Evolutionary conservation across 2,113 vertebrate genomes (phyloP).

Genomic region (Istiophorus platypterus): DNA sequence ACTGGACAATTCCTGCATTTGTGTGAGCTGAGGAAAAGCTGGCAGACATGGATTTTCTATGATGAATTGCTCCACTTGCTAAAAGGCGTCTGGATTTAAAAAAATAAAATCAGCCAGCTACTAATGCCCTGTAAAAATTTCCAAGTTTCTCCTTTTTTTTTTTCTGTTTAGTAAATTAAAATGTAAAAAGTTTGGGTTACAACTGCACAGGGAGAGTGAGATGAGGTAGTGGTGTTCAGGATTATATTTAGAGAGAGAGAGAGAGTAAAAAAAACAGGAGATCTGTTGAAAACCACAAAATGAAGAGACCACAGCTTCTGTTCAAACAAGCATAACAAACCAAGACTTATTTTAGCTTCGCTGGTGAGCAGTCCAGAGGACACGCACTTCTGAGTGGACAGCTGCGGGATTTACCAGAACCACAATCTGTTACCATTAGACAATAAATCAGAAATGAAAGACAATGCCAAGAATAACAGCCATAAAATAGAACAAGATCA

Average conservation of each 20-base stretch:
- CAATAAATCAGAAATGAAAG: slow-evolving; percentile 78
- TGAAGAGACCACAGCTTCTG: slow-evolving; percentile 80
- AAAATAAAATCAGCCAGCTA: slow-evolving; percentile 49
- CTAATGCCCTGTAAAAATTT: slow-evolving; percentile 56
- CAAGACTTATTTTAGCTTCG: slow-evolving; percentile 79
- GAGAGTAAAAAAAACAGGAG: slow-evolving; percentile 65
- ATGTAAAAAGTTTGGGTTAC: slow-evolving; percentile 68
- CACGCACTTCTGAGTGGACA: slow-evolving; percentile 69
- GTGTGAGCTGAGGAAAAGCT: slow-evolving; percentile 44
- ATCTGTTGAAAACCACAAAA: slow-evolving; percentile 77
- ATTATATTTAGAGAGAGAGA: slow-evolving; percentile 78
- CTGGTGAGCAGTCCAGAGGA: slow-evolving; percentile 70
- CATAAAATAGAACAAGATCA: slow-evolving; percentile 60
- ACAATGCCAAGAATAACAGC: slow-evolving; percentile 76
- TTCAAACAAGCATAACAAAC: slow-evolving; percentile 82
- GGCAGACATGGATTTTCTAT: slow-evolving; percentile 38
- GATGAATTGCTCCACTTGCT: slow-evolving; percentile 65
- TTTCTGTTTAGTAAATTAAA: slow-evolving; percentile 53
- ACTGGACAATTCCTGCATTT: slow-evolving; percentile 44
- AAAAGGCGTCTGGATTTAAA: slow-evolving; percentile 50
- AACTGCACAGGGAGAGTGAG: slow-evolving; percentile 50
- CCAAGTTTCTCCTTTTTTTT: slow-evolving; percentile 29
- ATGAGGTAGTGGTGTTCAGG: slow-evolving; percentile 78
- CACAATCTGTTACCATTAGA: slow-evolving; percentile 82
- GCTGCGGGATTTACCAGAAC: slow-evolving; percentile 68